phyloP scores from a whole-genome alignment of 2,113 vertebrate species.

The Oncorhynchus gorbuscha region DNA sequence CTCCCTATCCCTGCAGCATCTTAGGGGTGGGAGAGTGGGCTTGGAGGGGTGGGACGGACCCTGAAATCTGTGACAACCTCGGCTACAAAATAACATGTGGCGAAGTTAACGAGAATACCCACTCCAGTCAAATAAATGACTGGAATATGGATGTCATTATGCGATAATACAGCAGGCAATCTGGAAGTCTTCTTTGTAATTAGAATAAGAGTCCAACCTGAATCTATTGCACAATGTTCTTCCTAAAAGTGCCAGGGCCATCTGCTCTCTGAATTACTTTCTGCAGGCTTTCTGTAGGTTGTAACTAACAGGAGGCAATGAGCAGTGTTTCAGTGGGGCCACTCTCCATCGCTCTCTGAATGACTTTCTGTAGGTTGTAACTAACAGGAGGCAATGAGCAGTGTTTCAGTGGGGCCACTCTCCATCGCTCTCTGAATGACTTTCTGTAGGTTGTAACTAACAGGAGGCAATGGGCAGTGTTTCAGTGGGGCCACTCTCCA shows the following conservation, averaged over 20 bases:
- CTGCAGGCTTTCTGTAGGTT: not conserved
- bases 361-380: no score
- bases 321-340: slow-evolving; percentile 17
- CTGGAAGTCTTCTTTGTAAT: not conserved
- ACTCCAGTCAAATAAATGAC: slow-evolving; percentile 16
- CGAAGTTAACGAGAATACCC: not conserved
- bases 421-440: no score
- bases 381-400: no score
- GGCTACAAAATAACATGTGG: not conserved
- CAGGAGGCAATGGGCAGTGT: no score
- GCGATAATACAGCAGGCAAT: slow-evolving; percentile 23
- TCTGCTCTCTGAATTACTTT: not conserved
- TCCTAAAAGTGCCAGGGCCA: not conserved
- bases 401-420: no score
- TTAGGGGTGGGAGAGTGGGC: slow-evolving; percentile 20
- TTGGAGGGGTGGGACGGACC: slow-evolving; percentile 6
- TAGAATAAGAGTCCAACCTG: slow-evolving; percentile 10
- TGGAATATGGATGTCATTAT: slow-evolving; percentile 20
- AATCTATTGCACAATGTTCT: slow-evolving; percentile 22
- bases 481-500: no score
- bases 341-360: not conserved
- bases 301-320: not conserved
- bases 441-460: no score
- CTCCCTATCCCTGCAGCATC: slow-evolving; percentile 38
- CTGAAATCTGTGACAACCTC: not conserved